Evolutionary conservation across 2,888 invertebrate species (phyloP).

Genomic region (Marasmarcha lunaedactyla): DNA sequence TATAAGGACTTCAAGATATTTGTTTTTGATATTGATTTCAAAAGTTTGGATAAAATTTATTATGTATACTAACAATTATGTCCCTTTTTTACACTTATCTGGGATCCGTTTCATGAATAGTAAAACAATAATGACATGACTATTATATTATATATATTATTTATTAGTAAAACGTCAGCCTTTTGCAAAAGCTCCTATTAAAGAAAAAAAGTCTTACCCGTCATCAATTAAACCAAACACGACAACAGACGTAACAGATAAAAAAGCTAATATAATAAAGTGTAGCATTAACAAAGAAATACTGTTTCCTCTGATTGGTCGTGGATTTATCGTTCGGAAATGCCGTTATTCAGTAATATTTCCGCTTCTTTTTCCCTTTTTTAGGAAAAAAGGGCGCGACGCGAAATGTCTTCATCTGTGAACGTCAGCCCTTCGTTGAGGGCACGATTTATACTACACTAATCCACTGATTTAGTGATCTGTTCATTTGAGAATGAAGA

Average conservation of each 20-base stretch:
- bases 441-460: conserved; percentile 19
- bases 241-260: conserved; percentile 45
- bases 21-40: too few species aligned
- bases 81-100: too few species aligned
- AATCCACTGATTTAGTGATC: conserved; percentile 2
- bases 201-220: conserved; percentile 3
- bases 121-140: too few species aligned
- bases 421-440: conserved; percentile 17
- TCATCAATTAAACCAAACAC: conserved; percentile 50
- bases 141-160: too few species aligned
- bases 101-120: too few species aligned
- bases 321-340: conserved; percentile 71
- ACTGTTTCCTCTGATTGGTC: conserved; percentile 64
- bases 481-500: too few species aligned
- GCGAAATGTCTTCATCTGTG: conserved; percentile 63
- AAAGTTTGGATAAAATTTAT: too few species aligned
- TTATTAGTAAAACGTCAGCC: too few species aligned
- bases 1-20: too few species aligned
- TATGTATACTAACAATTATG: too few species aligned
- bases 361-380: conserved; percentile 69
- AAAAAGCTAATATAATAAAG: conserved; percentile 66
- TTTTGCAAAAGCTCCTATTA: too few species aligned
- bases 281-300: conserved; percentile 65
- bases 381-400: conserved; percentile 66
- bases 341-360: conserved; percentile 68